Conservation (phyloP, 2,113 vertebrate genomes). For the Pelobates fuscus region DNA sequence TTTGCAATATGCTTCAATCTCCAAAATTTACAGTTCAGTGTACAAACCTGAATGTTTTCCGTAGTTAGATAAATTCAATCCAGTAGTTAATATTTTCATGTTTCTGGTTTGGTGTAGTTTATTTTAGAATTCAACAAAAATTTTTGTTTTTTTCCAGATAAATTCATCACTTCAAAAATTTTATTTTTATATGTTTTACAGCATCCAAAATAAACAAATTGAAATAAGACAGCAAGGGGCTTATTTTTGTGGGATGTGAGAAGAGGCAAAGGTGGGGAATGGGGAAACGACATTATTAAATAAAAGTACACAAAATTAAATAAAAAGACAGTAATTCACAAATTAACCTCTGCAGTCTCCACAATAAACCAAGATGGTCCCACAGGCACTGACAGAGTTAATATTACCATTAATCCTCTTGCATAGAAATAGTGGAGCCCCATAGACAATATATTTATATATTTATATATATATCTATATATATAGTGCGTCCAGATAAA, state of each 20-base stretch:
- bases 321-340: constrained; percentile 47
- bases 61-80: too few species aligned
- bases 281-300: constrained; percentile 33
- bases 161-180: neutral
- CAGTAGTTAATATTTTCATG: too few species aligned
- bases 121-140: too few species aligned
- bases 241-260: neutral
- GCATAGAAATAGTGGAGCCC: constrained; percentile 51
- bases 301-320: constrained; percentile 46
- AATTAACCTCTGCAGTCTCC: constrained; percentile 26
- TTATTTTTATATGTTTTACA: neutral
- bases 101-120: too few species aligned
- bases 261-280: neutral
- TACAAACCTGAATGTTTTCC: too few species aligned
- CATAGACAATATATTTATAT: constrained; percentile 49
- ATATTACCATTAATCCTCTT: constrained; percentile 46
- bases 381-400: constrained; percentile 18
- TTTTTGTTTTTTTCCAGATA: too few species aligned
- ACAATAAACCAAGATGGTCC: constrained; percentile 21
- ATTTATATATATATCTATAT: constrained; percentile 48
- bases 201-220: neutral
- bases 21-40: too few species aligned
- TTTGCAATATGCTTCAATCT: too few species aligned
- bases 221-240: neutral
- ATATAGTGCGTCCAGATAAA: constrained; percentile 47